Conservation (phyloP, 2,888 invertebrate species). For the Lydus trimaculatus region DNA sequence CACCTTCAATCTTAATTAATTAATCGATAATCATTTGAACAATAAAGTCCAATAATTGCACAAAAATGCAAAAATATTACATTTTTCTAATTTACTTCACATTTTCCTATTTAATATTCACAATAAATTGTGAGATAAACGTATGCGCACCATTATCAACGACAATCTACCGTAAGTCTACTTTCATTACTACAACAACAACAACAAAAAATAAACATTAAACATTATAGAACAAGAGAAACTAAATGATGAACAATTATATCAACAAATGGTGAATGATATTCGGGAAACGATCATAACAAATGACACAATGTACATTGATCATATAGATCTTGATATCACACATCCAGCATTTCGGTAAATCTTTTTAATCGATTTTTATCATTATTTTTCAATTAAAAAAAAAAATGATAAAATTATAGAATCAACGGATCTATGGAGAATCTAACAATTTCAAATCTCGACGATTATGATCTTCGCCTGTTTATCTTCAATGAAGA, state of each 20-base stretch:
- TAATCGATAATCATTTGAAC: background rate
- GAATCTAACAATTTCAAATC: conserved; percentile 25
- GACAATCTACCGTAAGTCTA: background rate
- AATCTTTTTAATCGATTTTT: background rate
- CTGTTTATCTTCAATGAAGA: background rate
- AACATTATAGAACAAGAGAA: background rate
- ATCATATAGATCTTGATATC: conserved; percentile 17
- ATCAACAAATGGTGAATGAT: background rate
- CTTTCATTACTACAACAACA: background rate
- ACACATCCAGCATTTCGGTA: conserved; percentile 21
- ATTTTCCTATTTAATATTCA: background rate
- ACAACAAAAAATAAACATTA: background rate
- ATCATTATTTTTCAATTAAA: background rate
- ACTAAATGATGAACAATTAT: background rate
- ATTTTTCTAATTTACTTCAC: background rate
- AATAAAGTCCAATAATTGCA: background rate
- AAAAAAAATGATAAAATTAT: too few relatives aligned
- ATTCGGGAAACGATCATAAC: background rate
- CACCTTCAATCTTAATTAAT: background rate
- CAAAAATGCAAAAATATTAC: background rate
- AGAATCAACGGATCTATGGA: conserved; percentile 30
- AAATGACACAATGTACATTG: conserved; percentile 7
- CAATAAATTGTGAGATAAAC: background rate
- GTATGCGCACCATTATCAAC: background rate
- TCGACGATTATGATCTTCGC: conserved; percentile 17